Evolutionary conservation across 2,113 vertebrate species (phyloP), one percentile per base, ranked within the genome.

Genomic region (Tinamus guttatus): DNA sequence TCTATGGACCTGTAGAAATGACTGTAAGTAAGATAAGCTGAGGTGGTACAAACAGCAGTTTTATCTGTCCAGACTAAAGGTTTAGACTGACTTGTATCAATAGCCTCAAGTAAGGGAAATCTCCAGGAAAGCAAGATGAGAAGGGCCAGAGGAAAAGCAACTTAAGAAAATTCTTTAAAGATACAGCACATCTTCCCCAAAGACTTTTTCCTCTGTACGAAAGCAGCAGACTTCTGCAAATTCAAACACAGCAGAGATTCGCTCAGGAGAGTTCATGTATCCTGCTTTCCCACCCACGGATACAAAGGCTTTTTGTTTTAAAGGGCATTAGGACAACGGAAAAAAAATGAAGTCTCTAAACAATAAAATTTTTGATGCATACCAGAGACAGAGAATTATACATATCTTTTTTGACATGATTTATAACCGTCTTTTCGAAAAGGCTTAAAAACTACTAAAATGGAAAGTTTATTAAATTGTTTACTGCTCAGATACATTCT

Each of bases 391-490:
- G 43, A 93, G 43, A 90, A 82, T 49, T 93, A 85, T 52, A 93
- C 52, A 47, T 36, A 51, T 51, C 41, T 60, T 94, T 91, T 93
- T 40, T 89, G 88, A 94, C 86, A 92, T 82, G 30, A 75, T 87
- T 90, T 90, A 92, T 76, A 94, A 83, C 43, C 85, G 65, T 89
- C 74, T 93, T 96, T 83, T 90, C 79, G 83, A 95, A 95, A 91
- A 94, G 85, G 87, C 76, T 83, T 85, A 79, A 85, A 96, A 95
- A 93, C 1, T 0, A 89, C 96, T 94, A 94, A 94, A 97, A 96
- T 82, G 54, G 93, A 67, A 96, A 91, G 88, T 96, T 96, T 96
- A 96, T 96, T 97, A 96, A 95, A 96, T 95, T 96, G 95, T 96
- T 96, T 96, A 97, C 90, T 93, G 83, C 74, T 95, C 88, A 74